Evolutionary conservation across 2,888 invertebrate species (phyloP), one percentile per base, ranked within the genome.

Genomic region (Gibbula magus): DNA sequence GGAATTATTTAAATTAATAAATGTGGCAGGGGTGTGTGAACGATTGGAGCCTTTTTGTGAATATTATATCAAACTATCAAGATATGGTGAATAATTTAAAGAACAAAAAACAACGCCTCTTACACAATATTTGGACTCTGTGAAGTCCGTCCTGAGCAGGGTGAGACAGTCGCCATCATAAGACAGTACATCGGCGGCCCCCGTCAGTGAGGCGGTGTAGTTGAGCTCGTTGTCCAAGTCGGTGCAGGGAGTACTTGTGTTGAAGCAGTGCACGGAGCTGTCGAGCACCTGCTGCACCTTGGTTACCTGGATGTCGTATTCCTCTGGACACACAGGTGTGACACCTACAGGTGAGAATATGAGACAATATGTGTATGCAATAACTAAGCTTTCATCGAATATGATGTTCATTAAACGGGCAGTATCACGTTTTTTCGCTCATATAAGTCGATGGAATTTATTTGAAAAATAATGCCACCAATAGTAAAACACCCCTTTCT

Each of bases 191-290:
- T 61, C 18, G n/a, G 16, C 13, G 61, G 16, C 29, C 16, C 10
- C 18, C 2, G 56, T 22, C 1, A 45, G 45, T n/a, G 2, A 7
- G 4, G 25, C 29, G 8, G 61, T 61, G 61, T 61, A 61, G 61
- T 61, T 61, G 29, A 61, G 61, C 13, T 61, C 61, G 29, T 61
- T 3, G 61, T 25, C 29, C 7, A 20, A 7, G 61, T 61, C 61
- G 29, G 25, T 61, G 61, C 61, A 61, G 25, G 61, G 25, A 29
- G 25, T 13, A 5, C 10, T 25, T 61, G 61, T 29, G 29, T 61
- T 61, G 61, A 61, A 25, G 29, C 61, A 61, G 61, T 61, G 61
- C 61, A 61, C 61, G 61, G 61, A 61, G 61, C 61, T 22, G 16
- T 61, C 61, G 61, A 61, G 1, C 25, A 61, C 13, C 61, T 22